Base-by-base conservation (phyloP, 2,797 vertebrate species). In the Crypturellus tataupa region DNA sequence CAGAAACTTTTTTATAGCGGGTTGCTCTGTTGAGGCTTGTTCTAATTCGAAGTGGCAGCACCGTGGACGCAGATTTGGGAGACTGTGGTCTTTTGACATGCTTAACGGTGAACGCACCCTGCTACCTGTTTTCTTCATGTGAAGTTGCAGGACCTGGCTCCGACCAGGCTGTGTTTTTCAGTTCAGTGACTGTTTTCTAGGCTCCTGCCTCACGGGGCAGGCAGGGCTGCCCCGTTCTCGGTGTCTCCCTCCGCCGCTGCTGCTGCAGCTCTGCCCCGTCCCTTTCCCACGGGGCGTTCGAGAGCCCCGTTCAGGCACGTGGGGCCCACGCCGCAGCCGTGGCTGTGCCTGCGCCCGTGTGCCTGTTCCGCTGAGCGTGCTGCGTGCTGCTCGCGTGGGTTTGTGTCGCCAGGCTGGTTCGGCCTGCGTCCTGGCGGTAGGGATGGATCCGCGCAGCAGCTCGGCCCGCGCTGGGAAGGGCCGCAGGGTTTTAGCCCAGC, bases 61-160 rank as follows among this genome's bases (percentile, higher is more conserved):
- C 53, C 23, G 64, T 3, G n/a, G 60, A 14, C 42, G 2, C n/a
- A 7, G 60, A 1, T 16, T 11, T 2, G 68, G 47, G 6, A 12
- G 56, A 1, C 13, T 12, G 33, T 7, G 8, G 24, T 6, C n/a
- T 39, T 44, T n/a, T 10, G 11, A 18, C 15, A 0, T 63, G 2
- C 1, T 25, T 1, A 0, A 0, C 0, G 1, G 44, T 33, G 73
- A 21, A 5, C 8, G 1, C 6, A 4, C 10, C n/a, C 35, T 25
- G 12, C 64, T 27, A 4, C 40, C 46, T 4, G 55, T n/a, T 23
- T 23, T 4, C 59, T 9, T 6, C 1, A 19, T 4, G 0, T 0
- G 49, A 46, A 21, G 83, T 51, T 4, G 39, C 16, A 1, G 1
- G 17, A 7, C 5, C 16, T 2, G 31, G 3, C 31, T 33, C 39